Base-by-base conservation (phyloP, 2,113 vertebrate species). In the Scopus umbretta region DNA sequence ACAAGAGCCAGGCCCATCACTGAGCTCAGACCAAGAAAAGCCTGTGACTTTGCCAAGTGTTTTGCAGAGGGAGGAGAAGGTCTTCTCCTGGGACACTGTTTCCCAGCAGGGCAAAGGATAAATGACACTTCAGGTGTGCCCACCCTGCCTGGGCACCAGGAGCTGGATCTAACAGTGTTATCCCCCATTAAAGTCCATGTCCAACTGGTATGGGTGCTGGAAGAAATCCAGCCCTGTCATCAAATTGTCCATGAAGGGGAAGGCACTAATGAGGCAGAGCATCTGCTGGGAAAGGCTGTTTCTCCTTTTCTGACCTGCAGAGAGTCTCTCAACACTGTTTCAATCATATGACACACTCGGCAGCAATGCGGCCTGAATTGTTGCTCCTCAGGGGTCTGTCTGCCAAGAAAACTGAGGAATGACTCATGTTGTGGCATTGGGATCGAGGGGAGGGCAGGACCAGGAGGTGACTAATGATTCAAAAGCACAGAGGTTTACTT, bases 371-470 rank as follows among this genome's bases (percentile, higher is more conserved):
- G 58, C 67, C 67, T 78, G 74, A 94, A 80, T 45, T 86, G 87
- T 80, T 95, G 86, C 63, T 95, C 91, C 80, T 94, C 81, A n/a
- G 91, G 90, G 71, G n/a, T 86, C 94, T 73, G 58, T 70, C 81
- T 97, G 95, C 84, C 97, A 94, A 92, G 90, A 93, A 90, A 78
- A 83, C 47, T 47, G 50, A 72, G 72, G 55, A 89, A 91, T 96
- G 79, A 95, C 81, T 93, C 91, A 94, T 27, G 56, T 38, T 2
- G 2, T 81, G 62, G 59, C 79, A 68, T 70, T 89, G 2, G 0
- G 58, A 94, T 68, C 0, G 1, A 70, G 29, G 45, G 53, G 45
- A 70, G 80, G 55, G 78, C 91, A 95, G 74, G 75, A 92, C 50
- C 4, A 2, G 49, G 94, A 94, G 66, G 55, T 92, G 81, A 70